Evolutionary conservation across 92 coral and sea anemone species (phyloP).

Genomic region (Zoanthus sociatus): DNA sequence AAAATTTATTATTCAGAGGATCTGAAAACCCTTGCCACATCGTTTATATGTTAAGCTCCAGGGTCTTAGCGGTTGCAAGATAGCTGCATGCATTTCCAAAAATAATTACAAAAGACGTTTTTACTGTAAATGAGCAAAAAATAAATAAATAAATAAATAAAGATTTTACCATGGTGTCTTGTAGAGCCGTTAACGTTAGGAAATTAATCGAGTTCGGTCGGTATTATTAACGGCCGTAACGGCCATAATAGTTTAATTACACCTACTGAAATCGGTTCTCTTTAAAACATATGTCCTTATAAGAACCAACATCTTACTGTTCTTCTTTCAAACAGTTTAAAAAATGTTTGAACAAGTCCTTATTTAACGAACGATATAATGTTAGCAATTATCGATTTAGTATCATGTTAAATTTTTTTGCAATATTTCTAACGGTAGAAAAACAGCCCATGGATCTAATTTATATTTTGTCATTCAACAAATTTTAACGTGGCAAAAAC

Average conservation of each 20-base stretch:
- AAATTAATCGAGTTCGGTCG: constrained; percentile 3
- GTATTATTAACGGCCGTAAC: background rate
- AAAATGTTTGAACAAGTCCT: no score
- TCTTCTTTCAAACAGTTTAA: no score
- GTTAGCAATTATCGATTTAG: no score
- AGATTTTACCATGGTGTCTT: background rate
- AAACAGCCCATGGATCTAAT: no score
- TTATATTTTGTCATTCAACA: no score
- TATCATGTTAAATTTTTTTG: no score
- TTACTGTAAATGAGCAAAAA: background rate
- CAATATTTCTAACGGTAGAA: no score
- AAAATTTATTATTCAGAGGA: background rate
- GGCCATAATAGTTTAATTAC: background rate
- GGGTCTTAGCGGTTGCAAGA: background rate
- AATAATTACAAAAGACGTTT: background rate
- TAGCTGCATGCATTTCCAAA: background rate
- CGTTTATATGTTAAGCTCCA: background rate
- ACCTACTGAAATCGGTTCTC: background rate
- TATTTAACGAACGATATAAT: no score
- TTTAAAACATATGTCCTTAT: background rate
- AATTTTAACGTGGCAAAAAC: no score
- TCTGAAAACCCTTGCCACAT: background rate
- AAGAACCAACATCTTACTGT: background rate
- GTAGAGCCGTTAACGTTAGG: background rate
- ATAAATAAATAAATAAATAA: background rate